Conservation (phyloP, 2,888 invertebrate genomes). For the Pachycephus smyrnensis region DNA sequence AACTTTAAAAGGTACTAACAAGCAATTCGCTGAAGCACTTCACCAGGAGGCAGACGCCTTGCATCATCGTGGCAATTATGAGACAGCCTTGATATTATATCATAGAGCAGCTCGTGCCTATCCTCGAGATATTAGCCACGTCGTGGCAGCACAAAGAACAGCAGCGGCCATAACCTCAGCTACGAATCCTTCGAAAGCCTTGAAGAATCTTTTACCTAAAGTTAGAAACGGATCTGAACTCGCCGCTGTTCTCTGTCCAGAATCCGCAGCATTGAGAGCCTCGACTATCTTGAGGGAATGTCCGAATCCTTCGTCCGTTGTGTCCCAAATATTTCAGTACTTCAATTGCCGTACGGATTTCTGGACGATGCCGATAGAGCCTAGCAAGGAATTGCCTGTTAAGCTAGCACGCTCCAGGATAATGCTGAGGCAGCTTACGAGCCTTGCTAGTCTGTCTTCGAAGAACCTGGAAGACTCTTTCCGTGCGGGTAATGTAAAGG, state of each 20-base stretch:
- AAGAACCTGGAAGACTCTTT: conserved; percentile 40
- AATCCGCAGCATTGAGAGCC: conserved; percentile 40
- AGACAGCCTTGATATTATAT: conserved; percentile 56
- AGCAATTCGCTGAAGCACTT: conserved; percentile 47
- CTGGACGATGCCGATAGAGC: conserved; percentile 20
- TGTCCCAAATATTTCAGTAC: conserved; percentile 43
- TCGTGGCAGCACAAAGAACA: conserved; percentile 45
- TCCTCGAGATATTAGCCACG: conserved; percentile 50
- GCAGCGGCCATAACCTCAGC: conserved; percentile 48
- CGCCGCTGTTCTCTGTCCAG: conserved; percentile 39
- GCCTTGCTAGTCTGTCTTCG: conserved; percentile 31
- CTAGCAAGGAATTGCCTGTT: background rate
- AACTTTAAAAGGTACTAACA: conserved; percentile 25
- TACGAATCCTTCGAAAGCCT: conserved; percentile 40
- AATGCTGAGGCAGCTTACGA: conserved; percentile 36
- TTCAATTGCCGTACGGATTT: conserved; percentile 43
- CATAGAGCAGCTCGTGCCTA: conserved; percentile 51
- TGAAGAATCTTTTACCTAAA: conserved; percentile 29
- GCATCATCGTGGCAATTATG: conserved; percentile 53
- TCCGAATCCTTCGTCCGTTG: conserved; percentile 35
- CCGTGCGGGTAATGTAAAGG: conserved; percentile 36
- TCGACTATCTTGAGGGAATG: conserved; percentile 40
- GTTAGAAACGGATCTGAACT: conserved; percentile 30
- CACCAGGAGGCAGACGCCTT: conserved; percentile 55
- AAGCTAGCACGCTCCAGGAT: background rate